Base-by-base conservation (phyloP, 2,888 invertebrate species). In the Rhogogaster chlorosoma region DNA sequence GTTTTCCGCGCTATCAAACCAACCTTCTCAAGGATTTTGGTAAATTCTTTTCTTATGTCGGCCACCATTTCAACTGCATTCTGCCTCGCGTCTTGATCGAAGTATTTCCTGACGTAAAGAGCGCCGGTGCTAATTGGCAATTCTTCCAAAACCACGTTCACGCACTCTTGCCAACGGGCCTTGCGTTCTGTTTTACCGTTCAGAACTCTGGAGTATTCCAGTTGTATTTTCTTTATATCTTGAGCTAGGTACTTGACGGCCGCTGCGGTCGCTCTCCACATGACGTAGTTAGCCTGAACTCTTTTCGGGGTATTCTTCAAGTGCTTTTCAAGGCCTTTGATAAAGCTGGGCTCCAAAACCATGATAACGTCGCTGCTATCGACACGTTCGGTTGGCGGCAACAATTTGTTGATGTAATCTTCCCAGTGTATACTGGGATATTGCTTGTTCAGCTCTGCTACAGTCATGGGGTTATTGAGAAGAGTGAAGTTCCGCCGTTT, bases 81-180 rank as follows among this genome's bases (percentile, higher is more conserved):
- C 77, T 96, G 95, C 92, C 98, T 97, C 0, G 98, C 97, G 83
- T 97, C 96, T 92, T 98, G 96, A 88, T 98, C 96, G 94, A 98
- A 98, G 92, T 97, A 97, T 91, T 97, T 97, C 84, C 97, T 95
- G 3, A 98, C 98, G 93, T 98, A 98, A 7, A 98, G 95, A 9
- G 98, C 97, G 42, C 98, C 98, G 45, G 97, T 96, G 15, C 97
- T 96, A 85, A 97, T 96, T 12, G 96, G 95, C 93, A 97, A 94
- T 92, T 96, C 97, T 91, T 96, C 96, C 87, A 97, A 95, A 38
- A 97, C 95, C 15, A 97, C 96, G 88, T 97, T 97, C 32, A 97
- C 96, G 92, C 98, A 98, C 92, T 98, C 98, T 94, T 98, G 98
- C 98, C 98, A 98, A n/a, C 98, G 95, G 70, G 98, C 96, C 92